phyloP scores from a whole-genome alignment of 2,888 invertebrate species.

The Smittia aterrima region DNA sequence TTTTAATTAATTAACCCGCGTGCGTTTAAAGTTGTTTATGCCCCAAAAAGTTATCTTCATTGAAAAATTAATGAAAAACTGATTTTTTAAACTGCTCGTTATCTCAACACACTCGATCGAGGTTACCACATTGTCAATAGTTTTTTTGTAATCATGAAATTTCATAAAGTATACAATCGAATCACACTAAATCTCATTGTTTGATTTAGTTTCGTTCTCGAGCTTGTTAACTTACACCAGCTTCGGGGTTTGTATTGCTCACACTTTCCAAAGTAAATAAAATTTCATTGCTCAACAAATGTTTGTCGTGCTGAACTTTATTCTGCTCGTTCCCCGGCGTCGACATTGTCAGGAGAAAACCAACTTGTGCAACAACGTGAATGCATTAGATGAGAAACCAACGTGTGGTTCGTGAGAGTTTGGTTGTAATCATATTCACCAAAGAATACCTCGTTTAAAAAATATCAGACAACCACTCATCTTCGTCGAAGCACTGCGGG shows the following conservation, averaged over 20 bases:
- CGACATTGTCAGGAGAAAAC: background rate
- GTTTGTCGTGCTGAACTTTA: background rate
- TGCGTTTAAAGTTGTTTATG: background rate
- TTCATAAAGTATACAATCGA: no score
- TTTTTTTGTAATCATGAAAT: no score
- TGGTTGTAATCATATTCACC: background rate
- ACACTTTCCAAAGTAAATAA: background rate
- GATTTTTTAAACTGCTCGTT: no score
- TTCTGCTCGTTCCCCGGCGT: background rate
- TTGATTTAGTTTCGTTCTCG: no score
- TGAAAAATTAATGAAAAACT: no score
- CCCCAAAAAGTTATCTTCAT: no score
- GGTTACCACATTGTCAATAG: no score
- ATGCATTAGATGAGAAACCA: background rate
- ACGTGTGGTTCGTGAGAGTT: background rate
- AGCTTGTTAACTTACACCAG: background rate
- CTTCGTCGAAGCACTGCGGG: background rate
- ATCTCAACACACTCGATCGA: no score
- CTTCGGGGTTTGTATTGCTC: background rate
- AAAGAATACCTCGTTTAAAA: background rate
- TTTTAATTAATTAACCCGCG: constrained; percentile 10
- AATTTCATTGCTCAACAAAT: background rate
- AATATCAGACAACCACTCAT: background rate
- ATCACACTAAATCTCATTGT: no score
- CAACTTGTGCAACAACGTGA: background rate